Evolutionary conservation across 2,888 invertebrate species (phyloP).

Genomic region (Melanargia galathea): DNA sequence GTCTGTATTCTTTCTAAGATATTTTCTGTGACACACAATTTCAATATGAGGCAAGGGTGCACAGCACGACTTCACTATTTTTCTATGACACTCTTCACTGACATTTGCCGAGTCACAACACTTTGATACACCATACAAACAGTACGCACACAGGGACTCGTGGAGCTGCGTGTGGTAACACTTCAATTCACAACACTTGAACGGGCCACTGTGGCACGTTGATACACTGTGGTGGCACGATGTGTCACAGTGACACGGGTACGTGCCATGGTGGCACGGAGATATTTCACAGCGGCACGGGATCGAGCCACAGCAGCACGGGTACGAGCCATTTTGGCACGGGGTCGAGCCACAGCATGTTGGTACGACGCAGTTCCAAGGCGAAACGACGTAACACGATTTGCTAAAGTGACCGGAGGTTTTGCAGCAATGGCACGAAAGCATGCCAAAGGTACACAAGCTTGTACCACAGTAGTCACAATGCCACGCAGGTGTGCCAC

Average conservation of each 20-base stretch:
- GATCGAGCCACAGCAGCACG: not conserved
- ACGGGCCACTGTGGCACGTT: no score
- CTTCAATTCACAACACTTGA: constrained; percentile 10
- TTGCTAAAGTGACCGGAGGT: not conserved
- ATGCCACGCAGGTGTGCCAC: not conserved
- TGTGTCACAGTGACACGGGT: not conserved
- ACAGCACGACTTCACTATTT: not conserved
- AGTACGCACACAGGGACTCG: not conserved
- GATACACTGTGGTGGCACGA: not conserved
- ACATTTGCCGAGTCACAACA: constrained; percentile 14
- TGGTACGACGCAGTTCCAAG: not conserved
- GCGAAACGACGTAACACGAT: not conserved
- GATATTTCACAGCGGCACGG: not conserved
- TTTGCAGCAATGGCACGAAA: not conserved
- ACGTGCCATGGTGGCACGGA: not conserved
- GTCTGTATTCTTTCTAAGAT: not conserved
- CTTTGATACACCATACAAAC: constrained; percentile 6
- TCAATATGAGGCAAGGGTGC: constrained; percentile 4
- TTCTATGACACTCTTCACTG: constrained; percentile 20
- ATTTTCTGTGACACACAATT: not conserved
- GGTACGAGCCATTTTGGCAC: not conserved
- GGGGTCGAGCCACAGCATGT: no score
- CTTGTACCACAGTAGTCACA: not conserved
- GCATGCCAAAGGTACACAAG: no score
- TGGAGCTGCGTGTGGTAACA: not conserved